Percentiles rank a stretch among this genome's conserved stretches.
Conservation (phyloP, 2,888 invertebrate genomes). For the Pelosia muscerda region DNA sequence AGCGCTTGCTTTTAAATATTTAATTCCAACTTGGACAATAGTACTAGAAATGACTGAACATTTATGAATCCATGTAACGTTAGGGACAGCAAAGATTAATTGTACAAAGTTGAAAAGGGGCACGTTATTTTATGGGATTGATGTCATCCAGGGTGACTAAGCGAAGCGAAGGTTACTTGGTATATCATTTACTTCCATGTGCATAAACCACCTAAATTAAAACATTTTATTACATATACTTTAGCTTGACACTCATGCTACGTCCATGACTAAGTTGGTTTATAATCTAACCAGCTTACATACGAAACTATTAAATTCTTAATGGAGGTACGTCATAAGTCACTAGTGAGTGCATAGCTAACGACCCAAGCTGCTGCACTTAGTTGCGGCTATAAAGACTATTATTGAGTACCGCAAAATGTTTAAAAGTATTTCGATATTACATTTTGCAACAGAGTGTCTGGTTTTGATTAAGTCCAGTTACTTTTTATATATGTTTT, state of each 20-base stretch:
- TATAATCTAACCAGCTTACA: conserved; percentile 38
- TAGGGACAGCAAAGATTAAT: not conserved
- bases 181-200: too few relatives aligned
- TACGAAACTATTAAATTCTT: conserved; percentile 34
- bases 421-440: too few relatives aligned
- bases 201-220: too few relatives aligned
- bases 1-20: not conserved
- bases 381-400: conserved; percentile 32
- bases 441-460: too few relatives aligned
- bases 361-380: conserved; percentile 50
- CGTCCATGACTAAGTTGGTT: conserved; percentile 14
- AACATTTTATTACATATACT: too few relatives aligned
- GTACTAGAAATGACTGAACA: not conserved
- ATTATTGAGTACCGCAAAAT: not conserved
- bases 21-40: not conserved
- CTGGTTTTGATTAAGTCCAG: too few relatives aligned
- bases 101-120: too few relatives aligned
- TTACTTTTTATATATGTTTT: too few relatives aligned
- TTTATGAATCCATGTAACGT: not conserved
- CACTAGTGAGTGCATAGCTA: conserved; percentile 48
- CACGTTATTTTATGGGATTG: too few relatives aligned
- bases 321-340: conserved; percentile 44
- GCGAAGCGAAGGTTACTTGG: too few relatives aligned
- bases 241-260: not conserved
- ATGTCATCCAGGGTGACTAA: too few relatives aligned